Evolutionary conservation across 2,113 vertebrate genomes (phyloP).

Genomic region (Aptenodytes patagonicus): DNA sequence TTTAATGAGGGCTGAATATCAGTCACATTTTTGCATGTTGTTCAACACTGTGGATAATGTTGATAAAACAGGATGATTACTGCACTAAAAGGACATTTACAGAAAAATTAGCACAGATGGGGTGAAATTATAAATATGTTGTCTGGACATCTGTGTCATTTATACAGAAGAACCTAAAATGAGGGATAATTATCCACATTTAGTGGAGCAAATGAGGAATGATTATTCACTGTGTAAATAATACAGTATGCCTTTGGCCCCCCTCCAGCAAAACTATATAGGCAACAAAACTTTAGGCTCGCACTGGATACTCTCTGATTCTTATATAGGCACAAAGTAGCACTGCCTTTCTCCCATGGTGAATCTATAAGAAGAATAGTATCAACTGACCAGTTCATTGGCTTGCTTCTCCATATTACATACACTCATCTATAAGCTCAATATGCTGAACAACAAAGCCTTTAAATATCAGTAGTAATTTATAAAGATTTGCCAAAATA

Average conservation of each 20-base stretch:
- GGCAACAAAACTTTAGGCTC: neutral
- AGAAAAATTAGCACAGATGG: slow-evolving; percentile 62
- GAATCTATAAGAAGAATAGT: neutral
- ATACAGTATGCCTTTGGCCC: slow-evolving; percentile 13
- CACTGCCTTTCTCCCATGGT: neutral
- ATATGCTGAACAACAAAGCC: neutral
- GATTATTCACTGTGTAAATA: slow-evolving; percentile 50
- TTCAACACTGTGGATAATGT: slow-evolving; percentile 41
- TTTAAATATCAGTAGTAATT: neutral
- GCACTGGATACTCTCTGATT: neutral
- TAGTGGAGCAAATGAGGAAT: slow-evolving; percentile 32
- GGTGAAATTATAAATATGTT: slow-evolving; percentile 56
- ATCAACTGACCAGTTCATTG: neutral
- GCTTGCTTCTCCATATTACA: neutral
- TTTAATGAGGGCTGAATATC: slow-evolving; percentile 20
- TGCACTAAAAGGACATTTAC: slow-evolving; percentile 36
- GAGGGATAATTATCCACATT: slow-evolving; percentile 54
- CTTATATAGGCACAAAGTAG: neutral
- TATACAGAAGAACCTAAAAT: slow-evolving; percentile 50
- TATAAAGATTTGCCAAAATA: neutral
- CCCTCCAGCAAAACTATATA: slow-evolving; percentile 2
- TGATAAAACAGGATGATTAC: slow-evolving; percentile 50
- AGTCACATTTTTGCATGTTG: slow-evolving; percentile 51
- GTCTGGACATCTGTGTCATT: slow-evolving; percentile 64
- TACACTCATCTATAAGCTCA: neutral